Evolutionary conservation across 2,113 vertebrate genomes (phyloP).

Genomic region (Gadus macrocephalus): DNA sequence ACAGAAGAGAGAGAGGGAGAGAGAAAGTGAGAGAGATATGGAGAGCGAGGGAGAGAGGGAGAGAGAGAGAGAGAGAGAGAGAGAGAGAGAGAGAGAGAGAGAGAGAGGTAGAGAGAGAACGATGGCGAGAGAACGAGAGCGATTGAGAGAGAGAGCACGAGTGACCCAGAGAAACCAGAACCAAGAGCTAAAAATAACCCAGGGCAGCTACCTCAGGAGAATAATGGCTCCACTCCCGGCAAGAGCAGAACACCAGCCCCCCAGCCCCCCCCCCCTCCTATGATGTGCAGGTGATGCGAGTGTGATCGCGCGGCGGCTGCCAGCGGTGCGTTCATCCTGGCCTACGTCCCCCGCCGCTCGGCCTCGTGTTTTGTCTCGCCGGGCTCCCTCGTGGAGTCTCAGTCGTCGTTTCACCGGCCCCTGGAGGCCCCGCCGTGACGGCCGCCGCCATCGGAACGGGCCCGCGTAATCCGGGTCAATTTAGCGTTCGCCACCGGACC

Average conservation of each 20-base stretch:
- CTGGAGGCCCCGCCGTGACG: neutral
- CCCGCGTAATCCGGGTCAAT: constrained; percentile 12
- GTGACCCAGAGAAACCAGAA: no score
- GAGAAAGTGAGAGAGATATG: neutral
- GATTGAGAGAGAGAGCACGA: neutral
- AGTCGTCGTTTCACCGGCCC: constrained; percentile 2
- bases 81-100: no score
- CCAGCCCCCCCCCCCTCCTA: no score
- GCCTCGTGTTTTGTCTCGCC: constrained; percentile 3
- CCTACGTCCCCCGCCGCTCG: neutral
- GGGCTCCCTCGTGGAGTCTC: neutral
- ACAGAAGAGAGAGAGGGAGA: neutral
- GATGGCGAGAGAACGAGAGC: neutral
- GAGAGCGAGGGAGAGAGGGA: neutral
- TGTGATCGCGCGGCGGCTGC: no score
- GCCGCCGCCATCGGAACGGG: constrained; percentile 4
- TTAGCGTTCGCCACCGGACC: constrained; percentile 10
- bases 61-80: no score
- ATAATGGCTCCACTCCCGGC: neutral
- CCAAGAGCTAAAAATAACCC: no score
- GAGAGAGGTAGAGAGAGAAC: neutral
- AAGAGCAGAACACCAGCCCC: neutral
- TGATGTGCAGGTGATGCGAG: no score
- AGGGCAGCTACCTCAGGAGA: no score
- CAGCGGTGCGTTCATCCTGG: no score